Percentiles rank a stretch among this genome's conserved stretches.
These are phyloP conservation scores for Megalonaias nervosa DNA, from an alignment of 1,140 invertebrate genomes.

Conservation along the genomic window DNA sequence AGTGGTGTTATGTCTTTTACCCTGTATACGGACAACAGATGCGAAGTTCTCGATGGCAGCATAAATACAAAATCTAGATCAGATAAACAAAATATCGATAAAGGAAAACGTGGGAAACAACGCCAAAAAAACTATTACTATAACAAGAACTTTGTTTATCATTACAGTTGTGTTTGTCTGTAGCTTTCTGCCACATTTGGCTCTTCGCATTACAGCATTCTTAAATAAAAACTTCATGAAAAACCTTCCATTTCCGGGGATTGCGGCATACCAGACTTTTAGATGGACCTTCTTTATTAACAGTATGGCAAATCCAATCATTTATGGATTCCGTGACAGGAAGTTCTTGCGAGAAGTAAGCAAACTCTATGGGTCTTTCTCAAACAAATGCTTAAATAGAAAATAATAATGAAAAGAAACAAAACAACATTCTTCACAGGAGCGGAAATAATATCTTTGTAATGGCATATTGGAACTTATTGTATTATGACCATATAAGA, in stretches of 20 bases:
- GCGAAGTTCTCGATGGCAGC: not conserved
- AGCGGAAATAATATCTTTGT: no score
- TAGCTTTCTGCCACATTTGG: slow-evolving; percentile 20
- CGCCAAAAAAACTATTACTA: not conserved
- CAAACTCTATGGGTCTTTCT: no score
- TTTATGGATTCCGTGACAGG: slow-evolving; percentile 20
- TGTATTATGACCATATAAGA: no score
- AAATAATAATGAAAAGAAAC: no score
- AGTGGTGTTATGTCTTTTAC: not conserved
- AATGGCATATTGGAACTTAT: no score
- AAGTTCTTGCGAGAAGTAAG: slow-evolving; percentile 5
- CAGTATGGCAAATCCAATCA: slow-evolving; percentile 26
- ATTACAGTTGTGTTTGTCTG: slow-evolving; percentile 20
- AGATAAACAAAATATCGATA: not conserved
- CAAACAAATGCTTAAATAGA: no score
- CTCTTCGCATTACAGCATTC: slow-evolving; percentile 12
- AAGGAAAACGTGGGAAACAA: not conserved
- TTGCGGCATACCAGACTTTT: slow-evolving; percentile 21
- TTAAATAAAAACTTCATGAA: slow-evolving; percentile 5
- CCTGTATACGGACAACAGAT: not conserved
- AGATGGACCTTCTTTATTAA: slow-evolving; percentile 18
- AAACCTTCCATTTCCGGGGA: not conserved
- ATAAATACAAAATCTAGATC: not conserved
- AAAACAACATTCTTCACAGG: no score
- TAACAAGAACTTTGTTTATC: slow-evolving; percentile 23